Conservation (phyloP, 1,140 invertebrate genomes). For the Drosophila chauvacae region DNA sequence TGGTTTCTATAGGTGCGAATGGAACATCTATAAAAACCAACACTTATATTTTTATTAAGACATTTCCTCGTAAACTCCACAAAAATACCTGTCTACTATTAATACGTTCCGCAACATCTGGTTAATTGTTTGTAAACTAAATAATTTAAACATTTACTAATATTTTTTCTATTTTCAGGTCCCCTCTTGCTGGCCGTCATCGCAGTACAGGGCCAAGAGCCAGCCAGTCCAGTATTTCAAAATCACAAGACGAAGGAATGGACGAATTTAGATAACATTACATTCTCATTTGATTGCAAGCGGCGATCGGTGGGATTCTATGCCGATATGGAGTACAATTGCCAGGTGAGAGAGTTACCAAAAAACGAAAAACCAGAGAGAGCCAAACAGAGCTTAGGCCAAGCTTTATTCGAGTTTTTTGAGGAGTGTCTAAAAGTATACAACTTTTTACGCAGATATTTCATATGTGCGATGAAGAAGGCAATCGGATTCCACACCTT, state of each 20-base stretch:
- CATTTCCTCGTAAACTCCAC: neutral
- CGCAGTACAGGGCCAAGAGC: slow-evolving; percentile 63
- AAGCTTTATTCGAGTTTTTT: neutral
- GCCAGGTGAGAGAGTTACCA: slow-evolving; percentile 83
- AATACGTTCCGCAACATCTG: neutral
- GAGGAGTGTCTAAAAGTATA: slow-evolving; percentile 55
- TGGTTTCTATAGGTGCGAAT: neutral
- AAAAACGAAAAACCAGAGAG: neutral
- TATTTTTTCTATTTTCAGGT: slow-evolving; percentile 10
- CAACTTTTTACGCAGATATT: slow-evolving; percentile 84
- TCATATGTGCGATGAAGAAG: slow-evolving; percentile 88
- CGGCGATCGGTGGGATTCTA: slow-evolving; percentile 87
- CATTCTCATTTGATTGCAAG: slow-evolving; percentile 87
- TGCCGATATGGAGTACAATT: slow-evolving; percentile 88
- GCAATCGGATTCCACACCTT: slow-evolving; percentile 87
- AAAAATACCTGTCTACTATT: neutral
- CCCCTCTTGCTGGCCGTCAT: slow-evolving; percentile 62
- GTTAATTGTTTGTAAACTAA: neutral
- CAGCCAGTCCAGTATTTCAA: slow-evolving; percentile 84
- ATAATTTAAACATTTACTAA: neutral
- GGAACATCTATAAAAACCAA: neutral
- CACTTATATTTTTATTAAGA: neutral
- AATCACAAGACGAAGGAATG: slow-evolving; percentile 86
- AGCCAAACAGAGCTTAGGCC: neutral
- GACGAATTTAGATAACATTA: slow-evolving; percentile 88